A percentile compares a stretch with the other conserved stretches of the same genome.
Evolutionary conservation across 2,113 vertebrate genomes (phyloP).

Genomic region (Leptobrachium ailaonicum): DNA sequence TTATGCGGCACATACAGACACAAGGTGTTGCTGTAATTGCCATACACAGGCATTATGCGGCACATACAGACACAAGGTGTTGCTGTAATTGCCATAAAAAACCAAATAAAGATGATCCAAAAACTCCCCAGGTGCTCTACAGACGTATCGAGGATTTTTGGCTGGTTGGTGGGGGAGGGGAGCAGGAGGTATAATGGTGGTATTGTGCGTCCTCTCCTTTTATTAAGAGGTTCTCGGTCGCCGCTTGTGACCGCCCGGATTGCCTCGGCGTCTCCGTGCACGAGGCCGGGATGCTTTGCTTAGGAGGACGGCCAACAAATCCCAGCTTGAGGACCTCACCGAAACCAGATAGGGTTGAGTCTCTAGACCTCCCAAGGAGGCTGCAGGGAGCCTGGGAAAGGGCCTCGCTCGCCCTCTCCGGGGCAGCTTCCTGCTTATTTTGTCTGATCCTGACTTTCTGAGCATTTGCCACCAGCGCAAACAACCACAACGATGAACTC

Average conservation of each 20-base stretch:
- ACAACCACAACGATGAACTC: background rate
- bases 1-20: no score
- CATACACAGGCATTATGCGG: no score
- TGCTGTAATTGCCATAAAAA: no score
- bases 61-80: no score
- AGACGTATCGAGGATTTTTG: background rate
- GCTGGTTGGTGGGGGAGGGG: background rate
- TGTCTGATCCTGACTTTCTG: background rate
- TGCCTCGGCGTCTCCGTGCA: background rate
- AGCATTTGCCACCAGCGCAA: background rate
- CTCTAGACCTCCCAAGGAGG: conserved; percentile 49
- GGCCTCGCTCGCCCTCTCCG: conserved; percentile 46
- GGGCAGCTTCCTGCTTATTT: conserved; percentile 56
- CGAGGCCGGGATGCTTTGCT: background rate
- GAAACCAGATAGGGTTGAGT: conserved; percentile 21
- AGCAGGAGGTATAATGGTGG: background rate
- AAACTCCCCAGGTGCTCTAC: no score
- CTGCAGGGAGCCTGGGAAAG: conserved; percentile 60
- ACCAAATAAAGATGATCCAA: no score
- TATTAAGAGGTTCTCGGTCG: background rate
- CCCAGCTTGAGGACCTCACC: conserved; percentile 19
- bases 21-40: no score
- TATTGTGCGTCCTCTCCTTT: background rate
- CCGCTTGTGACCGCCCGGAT: background rate
- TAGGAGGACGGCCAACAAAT: background rate